Evolutionary conservation across 2,113 vertebrate genomes (phyloP), one percentile per base, ranked within the genome.

Genomic region (Uria lomvia): DNA sequence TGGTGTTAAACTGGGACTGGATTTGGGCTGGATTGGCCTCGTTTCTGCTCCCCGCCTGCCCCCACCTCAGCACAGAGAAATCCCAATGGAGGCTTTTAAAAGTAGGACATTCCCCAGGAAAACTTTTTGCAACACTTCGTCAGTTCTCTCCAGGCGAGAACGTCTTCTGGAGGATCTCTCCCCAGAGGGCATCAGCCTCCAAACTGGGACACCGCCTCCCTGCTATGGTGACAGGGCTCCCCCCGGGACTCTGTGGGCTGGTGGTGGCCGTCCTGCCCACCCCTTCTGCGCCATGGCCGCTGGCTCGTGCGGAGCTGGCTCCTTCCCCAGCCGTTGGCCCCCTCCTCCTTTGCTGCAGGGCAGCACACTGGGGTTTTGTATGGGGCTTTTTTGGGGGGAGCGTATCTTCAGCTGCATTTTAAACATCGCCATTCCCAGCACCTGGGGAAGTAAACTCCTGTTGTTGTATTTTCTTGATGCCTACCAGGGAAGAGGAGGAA

Each of bases 91-190:
- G 63, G 36, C 74, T 95, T 88, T 89, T 77, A 83, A 85, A 97
- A 97, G 77, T 97, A 97, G 97, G 96, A 72, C 95, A 58, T 75
- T 81, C 18, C 53, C 73, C 67, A 15, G 16, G 85, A 86, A 96
- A 73, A 95, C 90, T 88, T 93, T 19, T 74, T 66, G 53, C 60
- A 91, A 70, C 68, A 47, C 85, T 93, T 97, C 38, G 43, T 88
- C 77, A 58, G 60, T 84, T 96, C 56, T 95, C 88, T 95, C 43
- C 45, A 52, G 86, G 60, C 55, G 2, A 78, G 45, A 72, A 8
- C 3, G 0, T 91, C 80, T 94, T 93, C 85, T 92, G 88, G 82
- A 92, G 86, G 67, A 87, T 50, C 30, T 63, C 43, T 94, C 56
- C 86, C 94, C 34, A 45, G 90, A 53, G 77, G 74, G 63, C 58